Base-by-base conservation (phyloP, 2,888 invertebrate species). In the Baccha elongata region DNA sequence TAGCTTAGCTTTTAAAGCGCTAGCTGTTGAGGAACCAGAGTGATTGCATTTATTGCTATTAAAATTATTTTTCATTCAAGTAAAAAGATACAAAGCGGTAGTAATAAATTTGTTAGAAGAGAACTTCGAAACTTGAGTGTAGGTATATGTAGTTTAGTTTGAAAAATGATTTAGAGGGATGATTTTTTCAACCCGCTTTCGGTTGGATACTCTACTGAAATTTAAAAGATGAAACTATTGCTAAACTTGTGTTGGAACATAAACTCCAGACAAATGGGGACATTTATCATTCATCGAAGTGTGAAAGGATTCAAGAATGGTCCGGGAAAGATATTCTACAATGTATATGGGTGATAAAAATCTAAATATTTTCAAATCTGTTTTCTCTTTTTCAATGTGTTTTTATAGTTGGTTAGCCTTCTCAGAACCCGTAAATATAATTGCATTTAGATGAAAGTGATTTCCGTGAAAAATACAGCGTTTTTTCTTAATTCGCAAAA, bases 1-100 rank as follows among this genome's bases (percentile, higher is more conserved):
- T 44, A 46, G 44, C 32, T 13, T 6, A 26, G 29, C n/a, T n/a
- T n/a, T n/a, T n/a, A n/a, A n/a, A n/a, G n/a, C n/a, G n/a, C n/a
- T n/a, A n/a, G n/a, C n/a, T n/a, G 10, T 19, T 55, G 19, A 53
- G 29, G 11, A 17, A 17, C 17, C 4, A 44, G 13, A 64, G 46
- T 21, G 79, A 79, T 73, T 73, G 40, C 73, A 79, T 73, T 79
- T 79, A 79, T 79, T 79, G 65, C 67, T 62, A 67, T 60, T 79
- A 46, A 73, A 79, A 79, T 73, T 60, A 67, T 67, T 62, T 79
- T 73, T 42, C 73, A 67, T 65, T 73, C 73, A 32, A 65, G 65
- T 44, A 48, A 68, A n/a, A 44, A 67, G 73, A 73, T 79, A 73
- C 67, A 67, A 68, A 79, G 60, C 67, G 73, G 73, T 79, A 62